Percentiles rank a stretch among this genome's conserved stretches.
phyloP scores from a whole-genome alignment of 2,797 vertebrate species.

The Morelia viridis region DNA sequence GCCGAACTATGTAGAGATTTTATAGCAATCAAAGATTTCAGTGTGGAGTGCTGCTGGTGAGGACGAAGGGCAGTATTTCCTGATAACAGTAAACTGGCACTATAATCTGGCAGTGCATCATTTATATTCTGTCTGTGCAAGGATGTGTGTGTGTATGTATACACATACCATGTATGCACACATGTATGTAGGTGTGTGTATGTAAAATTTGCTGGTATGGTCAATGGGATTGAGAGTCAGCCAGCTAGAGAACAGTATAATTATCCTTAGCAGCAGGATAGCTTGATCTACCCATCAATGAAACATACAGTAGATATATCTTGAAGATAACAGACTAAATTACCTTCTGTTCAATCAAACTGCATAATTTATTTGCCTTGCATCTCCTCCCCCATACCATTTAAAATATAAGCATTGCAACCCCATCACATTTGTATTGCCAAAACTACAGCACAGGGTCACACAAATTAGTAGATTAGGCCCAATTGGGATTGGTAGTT shows the following conservation, averaged over 20 bases:
- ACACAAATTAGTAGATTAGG: neutral
- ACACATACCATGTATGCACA: neutral
- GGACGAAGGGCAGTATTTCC: neutral
- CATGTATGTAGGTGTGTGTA: neutral
- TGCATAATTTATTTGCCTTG: constrained; percentile 32
- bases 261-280: neutral
- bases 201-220: neutral
- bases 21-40: neutral
- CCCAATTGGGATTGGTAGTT: neutral
- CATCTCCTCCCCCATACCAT: constrained; percentile 39
- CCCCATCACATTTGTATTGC: constrained; percentile 12
- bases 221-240: neutral
- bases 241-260: neutral
- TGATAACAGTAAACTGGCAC: neutral
- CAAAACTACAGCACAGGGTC: neutral
- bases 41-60: neutral
- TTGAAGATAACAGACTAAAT: constrained; percentile 15
- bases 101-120: neutral
- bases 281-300: neutral
- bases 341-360: neutral
- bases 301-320: neutral
- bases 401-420: constrained; percentile 37
- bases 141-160: neutral
- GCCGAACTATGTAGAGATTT: neutral
- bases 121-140: neutral